Conservation (phyloP, 1,140 invertebrate genomes). For the Drosophila pachea region DNA sequence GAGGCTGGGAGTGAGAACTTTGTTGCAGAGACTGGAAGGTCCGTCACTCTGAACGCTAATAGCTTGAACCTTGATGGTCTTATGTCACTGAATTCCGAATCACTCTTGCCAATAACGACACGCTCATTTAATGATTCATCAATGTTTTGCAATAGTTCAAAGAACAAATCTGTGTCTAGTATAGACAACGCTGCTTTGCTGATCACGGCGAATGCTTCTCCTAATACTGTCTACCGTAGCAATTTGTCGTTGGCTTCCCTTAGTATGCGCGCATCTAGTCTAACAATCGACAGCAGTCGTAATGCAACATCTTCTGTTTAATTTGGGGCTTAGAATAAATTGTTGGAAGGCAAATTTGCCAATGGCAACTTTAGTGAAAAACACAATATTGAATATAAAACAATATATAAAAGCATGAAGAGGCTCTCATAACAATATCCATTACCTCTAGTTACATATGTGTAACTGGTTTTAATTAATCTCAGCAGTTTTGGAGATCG, state of each 20-base stretch:
- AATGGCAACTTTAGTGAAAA: too few relatives aligned
- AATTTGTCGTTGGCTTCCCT: conserved; percentile 74
- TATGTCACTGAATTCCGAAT: conserved; percentile 34
- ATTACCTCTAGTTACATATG: too few relatives aligned
- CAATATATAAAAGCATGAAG: too few relatives aligned
- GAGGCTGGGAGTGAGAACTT: conserved; percentile 38
- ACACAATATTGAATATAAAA: too few relatives aligned
- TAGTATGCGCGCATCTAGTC: conserved; percentile 71
- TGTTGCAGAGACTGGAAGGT: conserved; percentile 35
- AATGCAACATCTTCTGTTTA: conserved; percentile 77
- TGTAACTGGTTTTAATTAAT: too few relatives aligned
- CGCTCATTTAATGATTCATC: conserved; percentile 6
- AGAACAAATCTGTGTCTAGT: conserved; percentile 40
- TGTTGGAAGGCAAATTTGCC: not conserved
- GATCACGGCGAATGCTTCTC: conserved; percentile 33
- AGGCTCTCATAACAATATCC: too few relatives aligned
- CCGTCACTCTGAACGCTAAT: conserved; percentile 37
- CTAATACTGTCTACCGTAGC: conserved; percentile 64
- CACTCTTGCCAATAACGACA: conserved; percentile 36
- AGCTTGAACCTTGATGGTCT: conserved; percentile 34
- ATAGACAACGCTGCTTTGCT: conserved; percentile 48
- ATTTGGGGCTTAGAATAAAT: not conserved
- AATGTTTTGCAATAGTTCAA: conserved; percentile 43
- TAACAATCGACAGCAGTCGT: conserved; percentile 69
- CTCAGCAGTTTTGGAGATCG: too few relatives aligned